Evolutionary conservation across 2,888 invertebrate species (phyloP).

Genomic region (Drosophila rubida): DNA sequence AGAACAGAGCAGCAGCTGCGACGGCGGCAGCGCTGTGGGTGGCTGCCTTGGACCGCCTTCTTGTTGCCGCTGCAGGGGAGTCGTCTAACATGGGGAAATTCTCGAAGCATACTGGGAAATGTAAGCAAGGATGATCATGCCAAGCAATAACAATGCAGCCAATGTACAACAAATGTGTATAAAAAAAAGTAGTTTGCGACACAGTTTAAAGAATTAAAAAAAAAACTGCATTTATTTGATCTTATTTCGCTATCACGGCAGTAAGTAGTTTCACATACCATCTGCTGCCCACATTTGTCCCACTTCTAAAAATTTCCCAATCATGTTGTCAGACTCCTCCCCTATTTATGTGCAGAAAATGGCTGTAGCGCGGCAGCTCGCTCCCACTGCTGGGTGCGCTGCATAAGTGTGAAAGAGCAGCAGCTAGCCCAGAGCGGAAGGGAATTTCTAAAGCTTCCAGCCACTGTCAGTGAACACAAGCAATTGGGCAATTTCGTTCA

Average conservation of each 20-base stretch:
- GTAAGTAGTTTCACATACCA: neutral
- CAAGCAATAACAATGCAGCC: neutral
- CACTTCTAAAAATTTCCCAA: slow-evolving; percentile 21
- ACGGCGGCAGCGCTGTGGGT: slow-evolving; percentile 35
- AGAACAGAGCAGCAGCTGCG: slow-evolving; percentile 1
- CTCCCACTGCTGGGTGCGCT: slow-evolving; percentile 1
- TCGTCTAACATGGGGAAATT: slow-evolving; percentile 26
- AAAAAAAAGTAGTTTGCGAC: neutral
- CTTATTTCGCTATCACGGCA: neutral
- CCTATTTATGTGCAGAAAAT: slow-evolving; percentile 60
- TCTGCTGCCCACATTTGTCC: neutral
- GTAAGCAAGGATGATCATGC: slow-evolving; percentile 21
- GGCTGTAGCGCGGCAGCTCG: slow-evolving; percentile 38
- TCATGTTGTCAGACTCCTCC: slow-evolving; percentile 30
- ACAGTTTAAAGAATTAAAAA: neutral
- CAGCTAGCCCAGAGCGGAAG: neutral
- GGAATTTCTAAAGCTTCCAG: neutral
- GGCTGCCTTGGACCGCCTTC: slow-evolving; percentile 50
- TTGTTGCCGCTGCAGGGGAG: slow-evolving; percentile 18
- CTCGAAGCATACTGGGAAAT: slow-evolving; percentile 6
- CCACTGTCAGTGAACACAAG: slow-evolving; percentile 28
- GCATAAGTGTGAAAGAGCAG: slow-evolving; percentile 35
- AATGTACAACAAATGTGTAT: too few relatives aligned
- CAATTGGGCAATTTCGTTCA: neutral
- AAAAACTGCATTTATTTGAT: neutral